Evolutionary conservation across 2,797 vertebrate species (phyloP).

Genomic region (Chrysocyon brachyurus): DNA sequence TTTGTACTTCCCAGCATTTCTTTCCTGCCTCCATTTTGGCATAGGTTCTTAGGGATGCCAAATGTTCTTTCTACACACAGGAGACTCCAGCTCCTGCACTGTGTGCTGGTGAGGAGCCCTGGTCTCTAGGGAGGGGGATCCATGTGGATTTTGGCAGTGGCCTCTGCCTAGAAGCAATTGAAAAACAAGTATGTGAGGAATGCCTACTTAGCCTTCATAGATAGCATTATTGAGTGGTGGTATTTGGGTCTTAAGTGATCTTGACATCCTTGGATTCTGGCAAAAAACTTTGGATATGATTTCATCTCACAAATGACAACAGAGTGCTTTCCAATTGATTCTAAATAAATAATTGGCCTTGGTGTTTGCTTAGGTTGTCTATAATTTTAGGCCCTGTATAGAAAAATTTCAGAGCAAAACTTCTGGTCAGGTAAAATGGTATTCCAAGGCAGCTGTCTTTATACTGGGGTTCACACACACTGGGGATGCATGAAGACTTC

Average conservation of each 20-base stretch:
- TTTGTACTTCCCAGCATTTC: background rate
- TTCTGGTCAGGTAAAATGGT: background rate
- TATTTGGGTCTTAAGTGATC: background rate
- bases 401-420: slow-evolving; percentile 40
- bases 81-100: background rate
- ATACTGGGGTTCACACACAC: background rate
- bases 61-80: background rate
- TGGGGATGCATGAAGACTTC: background rate
- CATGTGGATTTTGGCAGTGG: background rate
- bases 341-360: background rate
- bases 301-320: background rate
- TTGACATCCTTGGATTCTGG: background rate
- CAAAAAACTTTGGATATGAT: background rate
- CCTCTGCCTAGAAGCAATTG: background rate
- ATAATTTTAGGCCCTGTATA: background rate
- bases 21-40: background rate
- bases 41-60: background rate
- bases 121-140: background rate
- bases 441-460: background rate
- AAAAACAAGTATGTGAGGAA: background rate
- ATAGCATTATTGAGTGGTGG: background rate
- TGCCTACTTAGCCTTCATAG: background rate
- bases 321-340: background rate
- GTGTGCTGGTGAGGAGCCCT: background rate
- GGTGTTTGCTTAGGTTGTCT: background rate